phyloP scores from a whole-genome alignment of 2,113 vertebrate genomes.

The Callopanchax toddi region DNA sequence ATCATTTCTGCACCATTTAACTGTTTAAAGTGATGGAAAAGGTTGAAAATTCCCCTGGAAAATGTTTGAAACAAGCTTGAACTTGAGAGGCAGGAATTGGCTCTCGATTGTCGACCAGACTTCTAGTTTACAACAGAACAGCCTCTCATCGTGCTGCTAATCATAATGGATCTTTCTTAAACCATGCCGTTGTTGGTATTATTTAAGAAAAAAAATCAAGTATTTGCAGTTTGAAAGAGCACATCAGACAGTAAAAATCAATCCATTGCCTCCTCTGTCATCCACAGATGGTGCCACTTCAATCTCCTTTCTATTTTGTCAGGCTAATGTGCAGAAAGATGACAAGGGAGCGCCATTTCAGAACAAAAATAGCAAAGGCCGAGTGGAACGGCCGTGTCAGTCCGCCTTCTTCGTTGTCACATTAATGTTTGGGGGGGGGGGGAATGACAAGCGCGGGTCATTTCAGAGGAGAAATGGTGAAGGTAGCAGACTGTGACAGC shows the following conservation, averaged over 20 bases:
- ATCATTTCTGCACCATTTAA: no score
- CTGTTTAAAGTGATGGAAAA: no score
- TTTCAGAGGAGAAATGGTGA: conserved; percentile 51
- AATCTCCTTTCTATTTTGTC: conserved; percentile 71
- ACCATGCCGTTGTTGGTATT: conserved; percentile 4
- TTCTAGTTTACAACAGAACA: no score
- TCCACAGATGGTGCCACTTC: conserved; percentile 69
- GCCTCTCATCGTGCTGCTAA: not conserved
- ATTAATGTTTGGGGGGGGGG: conserved; percentile 40
- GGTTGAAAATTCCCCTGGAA: no score
- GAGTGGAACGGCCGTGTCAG: conserved; percentile 55
- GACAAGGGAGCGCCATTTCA: conserved; percentile 67
- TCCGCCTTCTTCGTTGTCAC: conserved; percentile 58
- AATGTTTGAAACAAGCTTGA: no score
- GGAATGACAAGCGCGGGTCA: conserved; percentile 55
- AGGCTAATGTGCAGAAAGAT: conserved; percentile 70
- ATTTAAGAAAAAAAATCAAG: conserved; percentile 8
- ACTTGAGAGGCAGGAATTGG: no score
- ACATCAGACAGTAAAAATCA: conserved; percentile 63
- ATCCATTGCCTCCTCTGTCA: conserved; percentile 65
- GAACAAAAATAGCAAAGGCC: conserved; percentile 64
- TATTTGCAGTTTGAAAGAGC: conserved; percentile 24
- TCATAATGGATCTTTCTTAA: not conserved
- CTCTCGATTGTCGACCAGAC: no score
- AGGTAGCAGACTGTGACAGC: conserved; percentile 47